Evolutionary conservation across 2,888 invertebrate genomes (phyloP).

Genomic region (Cataglyphis rosenhaueri): DNA sequence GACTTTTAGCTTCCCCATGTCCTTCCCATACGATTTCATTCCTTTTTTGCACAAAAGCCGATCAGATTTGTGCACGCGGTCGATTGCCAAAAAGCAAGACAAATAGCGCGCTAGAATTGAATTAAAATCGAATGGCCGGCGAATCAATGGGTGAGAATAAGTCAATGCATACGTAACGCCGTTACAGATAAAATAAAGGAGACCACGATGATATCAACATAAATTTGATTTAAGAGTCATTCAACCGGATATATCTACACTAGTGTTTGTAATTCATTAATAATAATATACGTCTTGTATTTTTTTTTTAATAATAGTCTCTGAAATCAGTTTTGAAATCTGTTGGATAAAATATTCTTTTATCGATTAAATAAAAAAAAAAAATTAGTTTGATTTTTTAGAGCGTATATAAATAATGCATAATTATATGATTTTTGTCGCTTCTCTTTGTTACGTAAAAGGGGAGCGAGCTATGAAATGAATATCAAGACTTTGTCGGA

Average conservation of each 20-base stretch:
- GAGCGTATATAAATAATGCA: background rate
- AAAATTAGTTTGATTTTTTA: background rate
- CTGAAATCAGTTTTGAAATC: background rate
- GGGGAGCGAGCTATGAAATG: background rate
- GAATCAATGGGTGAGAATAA: constrained; percentile 74
- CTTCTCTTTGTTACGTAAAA: background rate
- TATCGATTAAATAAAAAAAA: constrained; percentile 41
- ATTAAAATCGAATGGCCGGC: constrained; percentile 72
- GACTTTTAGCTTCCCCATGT: background rate
- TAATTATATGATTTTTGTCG: background rate
- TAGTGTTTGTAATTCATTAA: background rate
- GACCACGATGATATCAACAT: constrained; percentile 55
- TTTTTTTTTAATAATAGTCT: background rate
- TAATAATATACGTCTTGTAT: background rate
- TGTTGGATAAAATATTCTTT: background rate
- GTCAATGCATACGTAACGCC: constrained; percentile 68
- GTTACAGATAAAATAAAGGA: constrained; percentile 67
- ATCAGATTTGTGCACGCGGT: constrained; percentile 65
- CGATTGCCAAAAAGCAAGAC: constrained; percentile 70
- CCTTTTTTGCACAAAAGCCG: constrained; percentile 53
- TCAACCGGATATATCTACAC: constrained; percentile 59
- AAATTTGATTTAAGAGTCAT: constrained; percentile 55
- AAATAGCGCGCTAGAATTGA: constrained; percentile 66
- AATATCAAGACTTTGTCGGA: background rate
- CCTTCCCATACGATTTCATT: constrained; percentile 11